Evolutionary conservation across 2,888 invertebrate genomes (phyloP).

Genomic region (Cephus sareptanus): DNA sequence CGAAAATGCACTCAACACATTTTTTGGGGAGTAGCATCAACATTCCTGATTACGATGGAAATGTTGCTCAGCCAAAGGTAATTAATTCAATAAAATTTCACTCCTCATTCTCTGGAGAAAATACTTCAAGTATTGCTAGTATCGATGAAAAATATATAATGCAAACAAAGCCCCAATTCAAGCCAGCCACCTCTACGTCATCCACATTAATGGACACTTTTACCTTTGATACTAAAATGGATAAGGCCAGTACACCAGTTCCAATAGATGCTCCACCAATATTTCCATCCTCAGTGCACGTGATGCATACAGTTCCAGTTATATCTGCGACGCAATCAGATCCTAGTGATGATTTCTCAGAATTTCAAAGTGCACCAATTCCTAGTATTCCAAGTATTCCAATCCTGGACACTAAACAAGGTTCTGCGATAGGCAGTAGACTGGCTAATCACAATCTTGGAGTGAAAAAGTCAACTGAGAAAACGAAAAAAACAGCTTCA

Average conservation of each 20-base stretch:
- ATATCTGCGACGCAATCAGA: constrained; percentile 20
- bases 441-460: constrained; percentile 67
- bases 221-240: too few species aligned
- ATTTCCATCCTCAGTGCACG: too few species aligned
- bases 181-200: background rate
- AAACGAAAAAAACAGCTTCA: constrained; percentile 42
- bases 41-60: too few species aligned
- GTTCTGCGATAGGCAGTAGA: constrained; percentile 65
- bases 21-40: too few species aligned
- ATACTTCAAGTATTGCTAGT: constrained; percentile 36
- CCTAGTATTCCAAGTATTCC: constrained; percentile 43
- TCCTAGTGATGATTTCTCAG: constrained; percentile 66
- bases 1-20: too few species aligned
- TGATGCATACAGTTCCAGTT: too few species aligned
- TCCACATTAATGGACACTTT: too few species aligned
- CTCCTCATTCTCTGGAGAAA: constrained; percentile 21
- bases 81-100: constrained; percentile 19
- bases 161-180: constrained; percentile 29
- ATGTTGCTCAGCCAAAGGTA: too few species aligned
- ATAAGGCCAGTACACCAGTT: too few species aligned
- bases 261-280: too few species aligned
- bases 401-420: constrained; percentile 56
- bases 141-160: constrained; percentile 27
- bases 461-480: constrained; percentile 56
- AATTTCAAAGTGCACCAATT: constrained; percentile 66